Conservation (phyloP, 2,113 vertebrate genomes). For the Hyperopisus bebe region DNA sequence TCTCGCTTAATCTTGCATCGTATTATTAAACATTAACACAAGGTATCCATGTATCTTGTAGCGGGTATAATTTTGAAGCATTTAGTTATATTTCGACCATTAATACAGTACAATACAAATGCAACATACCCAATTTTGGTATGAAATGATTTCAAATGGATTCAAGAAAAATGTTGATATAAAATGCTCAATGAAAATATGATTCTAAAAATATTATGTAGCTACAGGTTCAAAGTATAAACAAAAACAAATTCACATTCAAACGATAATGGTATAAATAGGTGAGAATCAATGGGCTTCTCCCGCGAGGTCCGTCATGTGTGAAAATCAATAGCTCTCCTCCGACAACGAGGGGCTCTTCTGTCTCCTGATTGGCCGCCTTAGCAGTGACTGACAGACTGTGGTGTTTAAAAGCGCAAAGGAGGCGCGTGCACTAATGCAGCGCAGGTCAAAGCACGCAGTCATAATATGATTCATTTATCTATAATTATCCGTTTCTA, state of each 20-base stretch:
- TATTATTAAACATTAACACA: background rate
- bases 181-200: constrained; percentile 23
- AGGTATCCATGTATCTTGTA: constrained; percentile 8
- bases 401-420: constrained; percentile 12
- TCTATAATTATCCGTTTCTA: background rate
- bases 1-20: constrained; percentile 13
- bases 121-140: constrained; percentile 26
- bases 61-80: background rate
- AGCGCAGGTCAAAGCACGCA: background rate
- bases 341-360: constrained; percentile 21
- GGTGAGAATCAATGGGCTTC: constrained; percentile 33
- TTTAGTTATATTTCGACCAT: constrained; percentile 3
- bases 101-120: constrained; percentile 11
- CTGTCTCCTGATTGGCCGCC: constrained; percentile 20
- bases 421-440: background rate
- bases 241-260: constrained; percentile 22
- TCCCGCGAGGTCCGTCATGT: constrained; percentile 32
- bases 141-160: constrained; percentile 15
- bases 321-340: constrained; percentile 29
- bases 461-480: background rate
- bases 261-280: constrained; percentile 26
- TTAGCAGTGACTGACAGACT: constrained; percentile 17
- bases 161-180: constrained; percentile 11
- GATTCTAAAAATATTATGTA: constrained; percentile 13
- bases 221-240: constrained; percentile 22